These are phyloP conservation scores for Petromus typicus DNA, from an alignment of 2,113 vertebrate genomes.

Conservation along the genomic window DNA sequence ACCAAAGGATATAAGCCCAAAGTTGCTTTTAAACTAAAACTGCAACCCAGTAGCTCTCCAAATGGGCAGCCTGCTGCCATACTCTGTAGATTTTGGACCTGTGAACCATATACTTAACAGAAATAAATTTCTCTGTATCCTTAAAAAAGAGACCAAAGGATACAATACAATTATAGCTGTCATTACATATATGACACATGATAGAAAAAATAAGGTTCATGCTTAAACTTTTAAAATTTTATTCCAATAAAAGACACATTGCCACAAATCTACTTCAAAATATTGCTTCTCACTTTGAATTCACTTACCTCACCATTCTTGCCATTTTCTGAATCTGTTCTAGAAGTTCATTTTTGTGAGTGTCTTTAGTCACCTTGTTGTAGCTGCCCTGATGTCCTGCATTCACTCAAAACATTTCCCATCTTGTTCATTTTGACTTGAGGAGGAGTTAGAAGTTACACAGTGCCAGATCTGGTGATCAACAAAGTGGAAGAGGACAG, in stretches of 20 bases:
- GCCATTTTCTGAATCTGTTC: background rate
- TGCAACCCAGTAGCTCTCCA: too few species aligned
- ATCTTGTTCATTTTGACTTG: background rate
- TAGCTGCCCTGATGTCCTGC: background rate
- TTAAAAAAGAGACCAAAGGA: background rate
- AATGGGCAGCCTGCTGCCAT: too few species aligned
- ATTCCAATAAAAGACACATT: background rate
- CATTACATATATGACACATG: background rate
- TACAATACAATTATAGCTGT: background rate
- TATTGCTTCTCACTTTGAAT: background rate
- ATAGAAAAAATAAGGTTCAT: background rate
- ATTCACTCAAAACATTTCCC: background rate
- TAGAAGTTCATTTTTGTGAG: background rate
- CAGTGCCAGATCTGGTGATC: background rate
- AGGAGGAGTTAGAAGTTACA: background rate
- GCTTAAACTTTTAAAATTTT: background rate
- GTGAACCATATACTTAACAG: too few species aligned
- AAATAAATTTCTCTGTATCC: too few species aligned
- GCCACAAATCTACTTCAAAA: background rate
- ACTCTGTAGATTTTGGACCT: too few species aligned
- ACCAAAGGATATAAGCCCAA: too few species aligned
- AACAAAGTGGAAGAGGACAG: background rate
- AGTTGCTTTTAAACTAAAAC: too few species aligned
- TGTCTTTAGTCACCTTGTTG: background rate
- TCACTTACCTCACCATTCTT: background rate